These are phyloP conservation scores for Sebastolobus altivelis DNA, from an alignment of 2,797 vertebrate genomes.

Conservation along the genomic window DNA sequence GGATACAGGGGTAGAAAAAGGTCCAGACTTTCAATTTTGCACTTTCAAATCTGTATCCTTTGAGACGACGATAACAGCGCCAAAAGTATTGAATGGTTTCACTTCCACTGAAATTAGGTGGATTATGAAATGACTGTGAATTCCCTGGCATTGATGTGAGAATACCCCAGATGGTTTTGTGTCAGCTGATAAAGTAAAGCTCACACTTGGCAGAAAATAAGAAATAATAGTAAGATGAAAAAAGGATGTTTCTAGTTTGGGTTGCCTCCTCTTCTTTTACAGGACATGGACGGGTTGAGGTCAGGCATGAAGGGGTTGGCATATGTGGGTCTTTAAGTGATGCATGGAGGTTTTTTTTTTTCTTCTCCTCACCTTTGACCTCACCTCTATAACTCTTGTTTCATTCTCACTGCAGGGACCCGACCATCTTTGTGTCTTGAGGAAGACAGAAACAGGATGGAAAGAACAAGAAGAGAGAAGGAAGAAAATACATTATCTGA, in stretches of 20 bases:
- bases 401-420: constrained; percentile 32
- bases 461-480: not conserved
- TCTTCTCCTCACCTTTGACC: constrained; percentile 59
- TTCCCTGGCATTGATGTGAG: not conserved
- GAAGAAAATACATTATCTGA: not conserved
- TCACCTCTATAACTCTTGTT: constrained; percentile 58
- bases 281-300: constrained; percentile 42
- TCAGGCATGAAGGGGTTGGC: constrained; percentile 45
- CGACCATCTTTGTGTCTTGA: not conserved
- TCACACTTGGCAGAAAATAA: not conserved
- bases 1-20: not conserved
- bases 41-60: not conserved
- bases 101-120: not conserved
- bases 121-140: not conserved
- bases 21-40: not conserved
- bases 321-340: constrained; percentile 36
- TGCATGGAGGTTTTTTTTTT: constrained; percentile 4
- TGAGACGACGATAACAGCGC: not conserved
- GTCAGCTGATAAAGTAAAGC: not conserved
- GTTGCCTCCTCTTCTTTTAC: constrained; percentile 24
- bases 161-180: not conserved
- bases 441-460: not conserved
- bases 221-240: not conserved
- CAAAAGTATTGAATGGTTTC: not conserved
- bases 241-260: constrained; percentile 1